A percentile compares a stretch with the other conserved stretches of the same genome.
phyloP scores from a whole-genome alignment of 2,888 invertebrate genomes.

The Eilema sororculum region DNA sequence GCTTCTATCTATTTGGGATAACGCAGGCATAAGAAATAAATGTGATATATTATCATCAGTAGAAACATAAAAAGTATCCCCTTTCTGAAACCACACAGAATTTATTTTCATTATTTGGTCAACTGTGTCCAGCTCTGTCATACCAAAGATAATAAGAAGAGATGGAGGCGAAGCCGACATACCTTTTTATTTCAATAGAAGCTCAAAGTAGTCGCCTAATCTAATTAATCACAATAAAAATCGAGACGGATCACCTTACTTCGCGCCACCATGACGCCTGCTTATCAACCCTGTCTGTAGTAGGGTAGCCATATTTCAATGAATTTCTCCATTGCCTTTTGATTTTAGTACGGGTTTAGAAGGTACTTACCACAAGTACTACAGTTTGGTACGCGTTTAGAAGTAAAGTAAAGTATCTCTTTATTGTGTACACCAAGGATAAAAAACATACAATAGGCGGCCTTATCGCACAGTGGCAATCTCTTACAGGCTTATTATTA shows the following conservation, averaged over 20 bases:
- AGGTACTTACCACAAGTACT: no score
- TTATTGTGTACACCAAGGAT: no score
- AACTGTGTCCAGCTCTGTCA: not conserved
- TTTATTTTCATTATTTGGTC: not conserved
- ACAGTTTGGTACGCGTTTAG: no score
- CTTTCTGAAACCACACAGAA: conserved; percentile 1
- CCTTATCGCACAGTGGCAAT: no score
- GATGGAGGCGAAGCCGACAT: not conserved
- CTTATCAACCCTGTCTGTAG: conserved; percentile 48
- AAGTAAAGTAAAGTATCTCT: no score
- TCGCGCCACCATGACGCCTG: conserved; percentile 44
- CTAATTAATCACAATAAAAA: conserved; percentile 49
- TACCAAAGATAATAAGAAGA: not conserved
- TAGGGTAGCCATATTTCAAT: conserved; percentile 16
- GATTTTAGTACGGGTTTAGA: not conserved
- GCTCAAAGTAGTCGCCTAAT: conserved; percentile 40
- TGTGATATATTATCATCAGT: conserved; percentile 4
- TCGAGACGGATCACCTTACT: conserved; percentile 43
- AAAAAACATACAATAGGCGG: no score
- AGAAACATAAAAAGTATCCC: not conserved
- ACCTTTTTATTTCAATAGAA: conserved; percentile 28
- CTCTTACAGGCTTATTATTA: no score
- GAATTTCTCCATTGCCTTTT: not conserved
- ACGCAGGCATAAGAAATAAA: not conserved
- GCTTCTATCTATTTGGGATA: not conserved